Percentiles rank a stretch among this genome's conserved stretches.
phyloP scores from a whole-genome alignment of 2,888 invertebrate genomes.

The Agrotis ipsilon region DNA sequence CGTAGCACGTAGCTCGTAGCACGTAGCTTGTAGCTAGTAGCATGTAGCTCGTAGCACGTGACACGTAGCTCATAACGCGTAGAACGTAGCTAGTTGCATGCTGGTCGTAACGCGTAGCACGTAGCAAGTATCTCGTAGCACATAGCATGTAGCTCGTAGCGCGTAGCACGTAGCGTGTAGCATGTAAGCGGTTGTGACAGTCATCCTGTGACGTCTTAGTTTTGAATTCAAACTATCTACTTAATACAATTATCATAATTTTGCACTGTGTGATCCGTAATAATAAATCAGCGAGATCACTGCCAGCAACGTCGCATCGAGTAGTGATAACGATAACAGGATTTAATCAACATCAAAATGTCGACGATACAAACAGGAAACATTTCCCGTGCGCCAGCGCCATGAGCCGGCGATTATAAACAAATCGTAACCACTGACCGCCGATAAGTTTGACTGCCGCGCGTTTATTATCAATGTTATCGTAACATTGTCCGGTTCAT shows the following conservation, averaged over 20 bases:
- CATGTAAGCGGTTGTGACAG: background rate
- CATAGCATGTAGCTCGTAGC: background rate
- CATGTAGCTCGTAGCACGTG: too few species aligned
- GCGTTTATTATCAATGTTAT: too few species aligned
- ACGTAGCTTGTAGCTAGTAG: too few species aligned
- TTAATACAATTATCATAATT: background rate
- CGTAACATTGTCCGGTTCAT: background rate
- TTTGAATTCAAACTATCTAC: background rate
- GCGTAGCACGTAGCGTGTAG: background rate
- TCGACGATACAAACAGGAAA: slow-evolving; percentile 18
- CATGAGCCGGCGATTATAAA: background rate
- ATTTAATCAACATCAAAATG: background rate
- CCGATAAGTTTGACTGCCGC: too few species aligned
- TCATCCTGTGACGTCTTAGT: background rate
- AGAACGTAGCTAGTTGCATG: too few species aligned
- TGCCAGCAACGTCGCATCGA: background rate
- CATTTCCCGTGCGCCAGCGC: background rate
- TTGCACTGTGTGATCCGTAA: background rate
- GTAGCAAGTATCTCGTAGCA: background rate
- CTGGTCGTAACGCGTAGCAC: background rate
- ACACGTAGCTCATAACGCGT: too few species aligned
- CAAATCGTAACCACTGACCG: background rate
- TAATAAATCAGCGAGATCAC: slow-evolving; percentile 2
- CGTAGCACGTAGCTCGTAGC: too few species aligned
- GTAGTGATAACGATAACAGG: background rate